Base-by-base conservation (phyloP, 2,888 invertebrate species). In the Malthinus flaveolus region DNA sequence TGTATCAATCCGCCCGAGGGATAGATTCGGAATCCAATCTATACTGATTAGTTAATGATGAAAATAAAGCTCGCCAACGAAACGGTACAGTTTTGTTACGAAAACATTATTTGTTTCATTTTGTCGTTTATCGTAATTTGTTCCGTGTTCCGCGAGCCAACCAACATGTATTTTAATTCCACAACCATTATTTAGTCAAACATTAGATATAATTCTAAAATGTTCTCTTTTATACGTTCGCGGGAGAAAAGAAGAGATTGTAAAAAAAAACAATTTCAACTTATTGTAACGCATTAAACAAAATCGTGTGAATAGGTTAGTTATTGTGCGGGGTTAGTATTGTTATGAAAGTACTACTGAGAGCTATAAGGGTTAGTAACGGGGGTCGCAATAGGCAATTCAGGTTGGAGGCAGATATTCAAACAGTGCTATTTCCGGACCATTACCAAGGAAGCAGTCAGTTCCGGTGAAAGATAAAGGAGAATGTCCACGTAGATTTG, bases 391-490 rank as follows among this genome's bases (percentile, higher is more conserved):
- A 62, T 62, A 63, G 63, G 63, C 65, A 61, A 63, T 63, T 56
- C 61, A 61, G 61, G 65, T 65, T 58, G 56, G 52, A 57, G 56
- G 53, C 52, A 56, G 60, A 64, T 68, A 68, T 69, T 69, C 67
- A 68, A 67, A 66, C 65, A 62, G 62, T 62, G 65, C 68, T 65
- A 70, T 71, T 71, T 71, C 69, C 69, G 69, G 66, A 68, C 68
- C 68, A 70, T 70, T 70, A 70, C 68, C 62, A 62, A 60, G 61
- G 63, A 64, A 62, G 64, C 64, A 68, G 68, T 65, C 68, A 66
- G 64, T 70, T 71, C 69, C 65, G 65, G 64, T 62, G 58, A 60
- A 69, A 68, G 71, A 71, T 71, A 71, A 70, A 69, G 68, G 67
- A 64, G 65, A 60, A 61, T 66, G 65, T 61, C 63, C 66, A 64